Evolutionary conservation across 2,888 invertebrate genomes (phyloP), one percentile per base, ranked within the genome.

Genomic region (Lasioglossum villosulum): DNA sequence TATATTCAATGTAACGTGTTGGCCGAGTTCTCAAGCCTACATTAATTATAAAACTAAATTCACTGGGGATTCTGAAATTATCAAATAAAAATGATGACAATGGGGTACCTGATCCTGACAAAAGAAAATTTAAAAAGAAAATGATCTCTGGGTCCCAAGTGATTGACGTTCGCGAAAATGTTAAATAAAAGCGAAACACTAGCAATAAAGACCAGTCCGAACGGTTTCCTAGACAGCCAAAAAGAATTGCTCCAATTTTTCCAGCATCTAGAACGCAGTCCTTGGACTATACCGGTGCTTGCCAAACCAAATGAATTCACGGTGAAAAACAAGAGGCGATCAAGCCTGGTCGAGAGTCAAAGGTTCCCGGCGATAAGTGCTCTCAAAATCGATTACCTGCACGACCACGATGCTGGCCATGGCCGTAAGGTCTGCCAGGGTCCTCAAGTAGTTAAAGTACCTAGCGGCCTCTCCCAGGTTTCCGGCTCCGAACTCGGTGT

Each of bases 351-450:
- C 37, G 10, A 34, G 4, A 34, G 68, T 37, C 68, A 68, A 68
- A 68, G 37, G 23, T 23, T 23, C 23, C n/a, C 19, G 3, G n/a
- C 52, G 52, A 19, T 34, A 34, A 66, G 34, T 12, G 23, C 34
- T 16, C 71, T 16, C 19, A 30, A 6, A 71, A 71, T 37, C n/a
- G 48, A 75, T 84, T 94, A 94, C 94, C 94, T 94, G 93, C 72
- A 93, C 89, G 19, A 93, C 93, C 86, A 94, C 87, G 75, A 94
- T 93, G 84, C 93, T 93, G 45, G 94, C 94, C 90, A 94, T 90
- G 79, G 93, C 93, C 6, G 93, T 91, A 71, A 94, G 89, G 81
- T 94, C 94, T 74, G 93, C 93, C 74, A 94, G 88, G 30, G 93
- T 92, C 86, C 89, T 91, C 75, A 94, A 86, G 85, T 93, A 93